These are phyloP conservation scores for Limanda limanda DNA, from an alignment of 2,113 vertebrate genomes.

Conservation along the genomic window DNA sequence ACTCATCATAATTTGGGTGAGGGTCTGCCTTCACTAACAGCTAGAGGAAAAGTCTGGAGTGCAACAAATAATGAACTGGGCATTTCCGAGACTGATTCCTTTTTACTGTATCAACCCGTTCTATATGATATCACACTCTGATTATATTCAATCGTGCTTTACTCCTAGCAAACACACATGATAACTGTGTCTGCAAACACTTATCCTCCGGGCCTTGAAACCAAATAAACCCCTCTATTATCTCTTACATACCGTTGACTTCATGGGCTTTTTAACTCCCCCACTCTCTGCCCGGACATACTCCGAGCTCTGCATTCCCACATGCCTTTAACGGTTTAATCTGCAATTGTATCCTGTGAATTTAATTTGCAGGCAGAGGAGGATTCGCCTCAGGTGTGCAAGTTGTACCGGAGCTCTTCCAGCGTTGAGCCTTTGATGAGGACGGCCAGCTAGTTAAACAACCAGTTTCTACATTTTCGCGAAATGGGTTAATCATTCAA, in stretches of 20 bases:
- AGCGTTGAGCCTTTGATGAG: conserved; percentile 26
- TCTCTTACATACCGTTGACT: neutral
- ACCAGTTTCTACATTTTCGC: conserved; percentile 26
- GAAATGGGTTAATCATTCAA: conserved; percentile 44
- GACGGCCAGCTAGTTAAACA: conserved; percentile 8
- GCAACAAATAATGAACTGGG: neutral
- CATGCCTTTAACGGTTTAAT: conserved; percentile 3
- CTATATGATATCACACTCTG: neutral
- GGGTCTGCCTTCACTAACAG: too few species aligned
- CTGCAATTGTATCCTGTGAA: conserved; percentile 29
- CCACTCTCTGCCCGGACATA: neutral
- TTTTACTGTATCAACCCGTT: neutral
- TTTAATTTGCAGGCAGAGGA: conserved; percentile 10
- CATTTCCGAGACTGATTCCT: neutral
- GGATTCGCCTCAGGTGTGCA: conserved; percentile 3
- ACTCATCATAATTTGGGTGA: too few species aligned
- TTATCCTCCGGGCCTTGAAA: neutral
- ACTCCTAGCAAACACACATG: neutral
- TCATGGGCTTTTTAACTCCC: neutral
- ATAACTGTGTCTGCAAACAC: neutral
- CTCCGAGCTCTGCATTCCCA: neutral
- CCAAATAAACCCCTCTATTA: neutral
- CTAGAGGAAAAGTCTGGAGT: neutral
- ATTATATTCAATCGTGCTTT: neutral
- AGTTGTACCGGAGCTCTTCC: conserved; percentile 15